phyloP scores from a whole-genome alignment of 2,888 invertebrate species.

The Macroteleia sp. region DNA sequence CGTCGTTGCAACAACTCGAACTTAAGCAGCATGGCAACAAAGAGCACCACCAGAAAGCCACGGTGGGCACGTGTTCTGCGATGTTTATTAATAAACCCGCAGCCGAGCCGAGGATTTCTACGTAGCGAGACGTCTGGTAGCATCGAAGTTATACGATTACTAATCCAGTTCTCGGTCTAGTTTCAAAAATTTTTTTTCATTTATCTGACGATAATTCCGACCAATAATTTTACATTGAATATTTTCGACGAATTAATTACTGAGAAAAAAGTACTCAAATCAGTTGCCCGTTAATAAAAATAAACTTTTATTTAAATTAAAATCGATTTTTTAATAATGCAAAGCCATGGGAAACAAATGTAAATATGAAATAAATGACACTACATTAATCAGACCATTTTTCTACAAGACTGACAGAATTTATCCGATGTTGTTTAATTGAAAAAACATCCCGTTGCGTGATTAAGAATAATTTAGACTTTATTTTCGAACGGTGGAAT shows the following conservation, averaged over 20 bases:
- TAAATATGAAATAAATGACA: no score
- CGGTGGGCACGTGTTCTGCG: constrained; percentile 76
- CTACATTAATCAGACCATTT: no score
- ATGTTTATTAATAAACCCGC: constrained; percentile 82
- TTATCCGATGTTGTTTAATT: constrained; percentile 1
- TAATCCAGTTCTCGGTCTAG: constrained; percentile 48
- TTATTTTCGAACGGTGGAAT: not conserved
- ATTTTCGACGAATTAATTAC: no score
- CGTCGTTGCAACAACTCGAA: constrained; percentile 49
- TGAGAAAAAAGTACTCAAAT: no score
- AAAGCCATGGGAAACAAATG: no score
- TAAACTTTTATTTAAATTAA: no score
- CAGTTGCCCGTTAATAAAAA: no score
- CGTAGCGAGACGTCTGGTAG: constrained; percentile 71
- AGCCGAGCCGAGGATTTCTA: constrained; percentile 75
- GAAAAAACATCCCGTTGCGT: constrained; percentile 22
- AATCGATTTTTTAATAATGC: no score
- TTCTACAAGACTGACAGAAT: no score
- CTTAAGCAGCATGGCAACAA: constrained; percentile 71
- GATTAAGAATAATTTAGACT: constrained; percentile 11
- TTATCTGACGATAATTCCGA: not conserved
- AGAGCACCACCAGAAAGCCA: constrained; percentile 70
- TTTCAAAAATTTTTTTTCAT: constrained; percentile 27
- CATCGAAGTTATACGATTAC: constrained; percentile 43
- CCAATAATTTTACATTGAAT: no score